A percentile compares a stretch with the other conserved stretches of the same genome.
These are phyloP conservation scores for Thereuonema tuberculata DNA, from an alignment of 1,140 invertebrate genomes.

Conservation along the genomic window DNA sequence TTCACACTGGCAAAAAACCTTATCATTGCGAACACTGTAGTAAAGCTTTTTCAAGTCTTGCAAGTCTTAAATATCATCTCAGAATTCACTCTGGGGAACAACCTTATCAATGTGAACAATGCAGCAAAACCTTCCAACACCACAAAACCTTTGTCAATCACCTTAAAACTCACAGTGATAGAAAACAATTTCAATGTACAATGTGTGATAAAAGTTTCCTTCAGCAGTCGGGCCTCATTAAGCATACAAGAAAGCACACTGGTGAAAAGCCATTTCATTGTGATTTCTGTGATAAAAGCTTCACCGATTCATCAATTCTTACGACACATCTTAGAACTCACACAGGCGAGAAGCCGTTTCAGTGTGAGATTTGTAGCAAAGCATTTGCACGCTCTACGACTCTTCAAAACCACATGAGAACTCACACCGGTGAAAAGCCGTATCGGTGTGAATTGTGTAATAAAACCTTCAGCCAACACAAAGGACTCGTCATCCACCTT, in stretches of 20 bases:
- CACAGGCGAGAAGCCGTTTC: too few species aligned
- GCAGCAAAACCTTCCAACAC: background rate
- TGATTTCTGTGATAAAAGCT: slow-evolving; percentile 22
- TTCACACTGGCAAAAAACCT: slow-evolving; percentile 2
- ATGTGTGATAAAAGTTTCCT: slow-evolving; percentile 29
- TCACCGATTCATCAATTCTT: slow-evolving; percentile 15
- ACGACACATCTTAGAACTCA: background rate
- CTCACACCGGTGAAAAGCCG: too few species aligned
- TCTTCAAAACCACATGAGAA: too few species aligned
- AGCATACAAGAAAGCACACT: slow-evolving; percentile 27
- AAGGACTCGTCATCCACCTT: background rate
- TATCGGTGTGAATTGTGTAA: too few species aligned
- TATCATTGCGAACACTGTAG: background rate
- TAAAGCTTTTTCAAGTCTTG: background rate
- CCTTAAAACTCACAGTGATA: background rate
- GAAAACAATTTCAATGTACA: background rate
- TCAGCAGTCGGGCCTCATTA: slow-evolving; percentile 25
- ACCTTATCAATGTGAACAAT: background rate
- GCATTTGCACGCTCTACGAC: background rate
- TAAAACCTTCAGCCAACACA: background rate
- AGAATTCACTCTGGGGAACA: slow-evolving; percentile 3
- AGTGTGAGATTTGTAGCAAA: background rate
- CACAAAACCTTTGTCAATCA: background rate
- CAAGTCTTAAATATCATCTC: background rate
- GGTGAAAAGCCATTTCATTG: slow-evolving; percentile 29